Evolutionary conservation across 2,113 vertebrate genomes (phyloP).

Genomic region (Zosterops hypoxanthus): DNA sequence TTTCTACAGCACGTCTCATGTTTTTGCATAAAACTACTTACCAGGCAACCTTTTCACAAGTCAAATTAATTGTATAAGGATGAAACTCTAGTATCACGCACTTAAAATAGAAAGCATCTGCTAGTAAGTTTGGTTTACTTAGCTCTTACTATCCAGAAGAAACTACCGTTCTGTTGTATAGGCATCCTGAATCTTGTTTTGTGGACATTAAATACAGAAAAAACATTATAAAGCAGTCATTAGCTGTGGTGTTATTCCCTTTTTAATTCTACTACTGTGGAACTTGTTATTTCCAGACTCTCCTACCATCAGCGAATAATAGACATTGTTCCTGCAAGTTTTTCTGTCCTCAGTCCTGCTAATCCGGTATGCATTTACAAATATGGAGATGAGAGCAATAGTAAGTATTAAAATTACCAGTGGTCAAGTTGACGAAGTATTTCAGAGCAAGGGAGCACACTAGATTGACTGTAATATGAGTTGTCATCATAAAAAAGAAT

Average conservation of each 20-base stretch:
- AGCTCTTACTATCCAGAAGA: background rate
- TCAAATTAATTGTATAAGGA: background rate
- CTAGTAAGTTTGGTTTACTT: background rate
- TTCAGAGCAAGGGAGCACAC: background rate
- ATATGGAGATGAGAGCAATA: constrained; percentile 87
- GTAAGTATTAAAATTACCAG: constrained; percentile 76
- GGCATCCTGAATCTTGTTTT: background rate
- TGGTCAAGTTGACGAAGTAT: background rate
- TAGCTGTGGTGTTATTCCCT: background rate
- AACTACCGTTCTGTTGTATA: background rate
- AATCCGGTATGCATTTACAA: constrained; percentile 90
- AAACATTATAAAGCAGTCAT: background rate
- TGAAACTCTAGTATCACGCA: background rate
- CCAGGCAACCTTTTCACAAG: background rate
- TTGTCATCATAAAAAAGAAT: background rate
- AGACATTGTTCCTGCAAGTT: constrained; percentile 92
- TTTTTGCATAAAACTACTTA: background rate
- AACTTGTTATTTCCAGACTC: constrained; percentile 78
- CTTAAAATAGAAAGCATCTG: background rate
- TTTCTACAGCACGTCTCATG: background rate
- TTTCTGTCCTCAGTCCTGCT: constrained; percentile 90
- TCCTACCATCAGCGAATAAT: constrained; percentile 96
- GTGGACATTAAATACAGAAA: background rate
- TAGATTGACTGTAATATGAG: background rate
- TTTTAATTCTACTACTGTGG: background rate